phyloP scores from a whole-genome alignment of 2,888 invertebrate genomes.

The Melanophora roralis region DNA sequence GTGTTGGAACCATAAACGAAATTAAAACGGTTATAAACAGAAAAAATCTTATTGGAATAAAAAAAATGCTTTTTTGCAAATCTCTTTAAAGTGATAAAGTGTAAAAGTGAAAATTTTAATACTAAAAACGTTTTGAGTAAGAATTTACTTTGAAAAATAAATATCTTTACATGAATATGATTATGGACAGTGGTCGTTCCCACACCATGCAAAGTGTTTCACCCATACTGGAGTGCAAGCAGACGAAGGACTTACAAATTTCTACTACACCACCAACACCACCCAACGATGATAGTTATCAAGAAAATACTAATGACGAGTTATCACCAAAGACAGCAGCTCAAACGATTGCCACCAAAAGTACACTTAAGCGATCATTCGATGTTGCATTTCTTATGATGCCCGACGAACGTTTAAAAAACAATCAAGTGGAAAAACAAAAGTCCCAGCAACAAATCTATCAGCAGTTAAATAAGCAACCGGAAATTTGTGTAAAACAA shows the following conservation, averaged over 20 bases:
- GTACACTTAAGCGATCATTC: conserved; percentile 85
- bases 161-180: conserved; percentile 77
- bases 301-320: conserved; percentile 71
- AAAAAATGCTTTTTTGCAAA: conserved; percentile 14
- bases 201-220: conserved; percentile 66
- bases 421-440: conserved; percentile 77
- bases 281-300: conserved; percentile 62
- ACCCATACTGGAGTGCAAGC: conserved; percentile 77
- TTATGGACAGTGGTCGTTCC: conserved; percentile 80
- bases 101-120: conserved; percentile 4
- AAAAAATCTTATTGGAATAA: conserved; percentile 28
- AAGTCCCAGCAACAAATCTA: conserved; percentile 65
- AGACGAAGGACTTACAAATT: conserved; percentile 59
- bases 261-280: conserved; percentile 58
- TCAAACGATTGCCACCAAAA: conserved; percentile 67
- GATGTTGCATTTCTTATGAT: conserved; percentile 94
- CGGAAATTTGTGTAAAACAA: conserved; percentile 68
- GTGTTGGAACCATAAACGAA: conserved; percentile 64
- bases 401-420: conserved; percentile 87
- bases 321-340: conserved; percentile 68
- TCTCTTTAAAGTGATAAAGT: conserved; percentile 20
- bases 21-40: conserved; percentile 42
- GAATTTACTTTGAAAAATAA: neutral
- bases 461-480: conserved; percentile 63
- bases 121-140: neutral